These are phyloP conservation scores for Psophia crepitans DNA, from an alignment of 2,113 vertebrate species.

Conservation along the genomic window DNA sequence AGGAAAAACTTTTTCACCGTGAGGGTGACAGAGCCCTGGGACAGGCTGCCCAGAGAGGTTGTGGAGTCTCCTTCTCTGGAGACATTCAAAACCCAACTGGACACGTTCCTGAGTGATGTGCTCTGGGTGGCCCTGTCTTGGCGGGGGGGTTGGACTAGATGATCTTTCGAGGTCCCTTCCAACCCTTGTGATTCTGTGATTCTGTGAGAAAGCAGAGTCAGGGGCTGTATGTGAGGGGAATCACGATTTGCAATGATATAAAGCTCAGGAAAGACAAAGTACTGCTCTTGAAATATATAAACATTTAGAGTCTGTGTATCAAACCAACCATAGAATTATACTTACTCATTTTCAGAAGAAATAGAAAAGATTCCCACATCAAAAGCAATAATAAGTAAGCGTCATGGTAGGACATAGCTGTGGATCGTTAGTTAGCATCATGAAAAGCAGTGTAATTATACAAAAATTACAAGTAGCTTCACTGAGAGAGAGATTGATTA, in stretches of 20 bases:
- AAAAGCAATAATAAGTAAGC: background rate
- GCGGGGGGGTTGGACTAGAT: too few relatives aligned
- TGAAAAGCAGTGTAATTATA: background rate
- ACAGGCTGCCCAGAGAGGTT: too few relatives aligned
- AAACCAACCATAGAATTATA: background rate
- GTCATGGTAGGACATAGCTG: background rate
- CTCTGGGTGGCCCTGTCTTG: too few relatives aligned
- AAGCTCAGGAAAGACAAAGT: background rate
- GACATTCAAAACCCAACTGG: too few relatives aligned
- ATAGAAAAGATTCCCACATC: background rate
- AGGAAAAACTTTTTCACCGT: too few relatives aligned
- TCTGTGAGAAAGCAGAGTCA: background rate
- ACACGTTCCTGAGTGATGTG: too few relatives aligned
- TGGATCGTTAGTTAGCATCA: background rate
- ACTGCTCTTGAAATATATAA: background rate
- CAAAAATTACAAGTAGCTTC: background rate
- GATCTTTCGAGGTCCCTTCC: too few relatives aligned
- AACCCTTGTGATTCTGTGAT: too few relatives aligned
- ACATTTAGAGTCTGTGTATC: background rate
- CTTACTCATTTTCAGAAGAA: background rate
- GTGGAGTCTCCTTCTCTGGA: too few relatives aligned
- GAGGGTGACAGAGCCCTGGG: too few relatives aligned
- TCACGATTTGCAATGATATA: background rate
- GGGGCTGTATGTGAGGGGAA: background rate
- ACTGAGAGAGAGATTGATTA: background rate